Evolutionary conservation across 2,888 invertebrate species (phyloP).

Genomic region (Galerucella calmariensis): DNA sequence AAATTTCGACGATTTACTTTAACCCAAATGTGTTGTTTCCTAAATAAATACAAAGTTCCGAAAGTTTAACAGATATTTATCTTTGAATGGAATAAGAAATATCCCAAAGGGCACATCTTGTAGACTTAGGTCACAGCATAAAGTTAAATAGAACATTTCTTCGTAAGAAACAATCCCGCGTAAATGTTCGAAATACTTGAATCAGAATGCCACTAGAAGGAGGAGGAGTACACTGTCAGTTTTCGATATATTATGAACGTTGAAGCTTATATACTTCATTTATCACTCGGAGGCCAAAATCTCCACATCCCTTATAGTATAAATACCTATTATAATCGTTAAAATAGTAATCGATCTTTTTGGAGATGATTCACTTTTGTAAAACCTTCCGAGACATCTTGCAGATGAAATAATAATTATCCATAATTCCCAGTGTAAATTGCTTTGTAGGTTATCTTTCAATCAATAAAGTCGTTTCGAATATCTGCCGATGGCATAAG

Average conservation of each 20-base stretch:
- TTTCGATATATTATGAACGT: no score
- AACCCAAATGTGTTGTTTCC: slow-evolving; percentile 16
- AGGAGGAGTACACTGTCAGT: neutral
- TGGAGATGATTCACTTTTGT: no score
- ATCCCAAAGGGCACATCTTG: slow-evolving; percentile 17
- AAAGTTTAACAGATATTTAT: slow-evolving; percentile 35
- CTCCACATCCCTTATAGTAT: no score
- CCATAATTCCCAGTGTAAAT: neutral
- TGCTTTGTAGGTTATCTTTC: neutral
- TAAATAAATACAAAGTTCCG: slow-evolving; percentile 24
- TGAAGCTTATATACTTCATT: no score
- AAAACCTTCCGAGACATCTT: no score
- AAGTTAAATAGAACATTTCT: slow-evolving; percentile 18
- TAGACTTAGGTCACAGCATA: slow-evolving; percentile 18
- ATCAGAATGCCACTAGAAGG: neutral
- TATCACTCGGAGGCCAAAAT: neutral
- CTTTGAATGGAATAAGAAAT: slow-evolving; percentile 22
- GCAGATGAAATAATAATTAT: no score
- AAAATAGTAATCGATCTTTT: no score
- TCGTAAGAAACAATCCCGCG: neutral
- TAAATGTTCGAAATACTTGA: neutral
- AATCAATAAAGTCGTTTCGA: slow-evolving; percentile 4
- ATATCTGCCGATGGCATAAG: slow-evolving; percentile 9
- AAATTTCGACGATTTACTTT: neutral
- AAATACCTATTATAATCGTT: no score